Evolutionary conservation across 2,113 vertebrate species (phyloP).

Genomic region (Chaetura pelagica): DNA sequence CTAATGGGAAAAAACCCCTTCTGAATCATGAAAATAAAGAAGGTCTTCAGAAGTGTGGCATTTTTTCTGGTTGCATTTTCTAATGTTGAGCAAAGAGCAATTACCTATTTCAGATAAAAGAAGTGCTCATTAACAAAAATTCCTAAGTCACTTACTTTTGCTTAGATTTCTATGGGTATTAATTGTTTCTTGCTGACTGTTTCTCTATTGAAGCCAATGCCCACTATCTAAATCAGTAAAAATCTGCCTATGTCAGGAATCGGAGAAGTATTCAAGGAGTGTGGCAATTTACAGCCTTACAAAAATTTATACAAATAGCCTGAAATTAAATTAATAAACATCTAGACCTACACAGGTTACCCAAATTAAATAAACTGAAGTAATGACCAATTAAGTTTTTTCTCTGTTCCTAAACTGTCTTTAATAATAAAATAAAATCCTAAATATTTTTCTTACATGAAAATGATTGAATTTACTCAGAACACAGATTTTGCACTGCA

Average conservation of each 20-base stretch:
- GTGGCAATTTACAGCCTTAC: background rate
- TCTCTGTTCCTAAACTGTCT: background rate
- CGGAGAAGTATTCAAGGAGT: background rate
- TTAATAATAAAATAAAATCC: background rate
- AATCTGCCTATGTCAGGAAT: background rate
- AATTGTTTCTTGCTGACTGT: background rate
- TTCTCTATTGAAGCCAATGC: background rate
- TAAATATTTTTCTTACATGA: background rate
- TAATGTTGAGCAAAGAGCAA: background rate
- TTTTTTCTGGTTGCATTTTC: background rate
- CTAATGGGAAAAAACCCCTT: background rate
- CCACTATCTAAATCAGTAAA: background rate
- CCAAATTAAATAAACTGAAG: background rate
- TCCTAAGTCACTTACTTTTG: background rate
- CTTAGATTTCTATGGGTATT: background rate
- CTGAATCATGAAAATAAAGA: background rate
- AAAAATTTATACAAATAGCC: background rate
- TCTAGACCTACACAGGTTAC: background rate
- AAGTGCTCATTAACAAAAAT: background rate
- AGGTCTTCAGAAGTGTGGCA: background rate
- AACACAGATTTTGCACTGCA: background rate
- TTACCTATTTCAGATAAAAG: background rate
- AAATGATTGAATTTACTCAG: background rate
- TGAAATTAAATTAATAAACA: background rate
- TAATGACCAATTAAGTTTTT: background rate